Evolutionary conservation across 1,140 invertebrate genomes (phyloP).

Genomic region (Zophobas atratus): DNA sequence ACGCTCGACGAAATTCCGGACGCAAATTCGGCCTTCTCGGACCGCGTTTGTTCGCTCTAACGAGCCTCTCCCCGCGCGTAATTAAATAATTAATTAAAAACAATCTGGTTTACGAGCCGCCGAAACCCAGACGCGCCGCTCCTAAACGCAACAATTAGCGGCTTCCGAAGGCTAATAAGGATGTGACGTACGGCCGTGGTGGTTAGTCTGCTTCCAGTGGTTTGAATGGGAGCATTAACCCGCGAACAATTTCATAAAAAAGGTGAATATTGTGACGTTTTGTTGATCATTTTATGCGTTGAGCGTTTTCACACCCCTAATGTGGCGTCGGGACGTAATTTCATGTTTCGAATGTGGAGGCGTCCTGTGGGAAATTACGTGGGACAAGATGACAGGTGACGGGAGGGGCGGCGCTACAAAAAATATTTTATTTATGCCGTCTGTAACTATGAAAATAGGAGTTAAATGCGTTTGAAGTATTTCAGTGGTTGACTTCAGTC

Average conservation of each 20-base stretch:
- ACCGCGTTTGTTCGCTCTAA: neutral
- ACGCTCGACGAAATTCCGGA: neutral
- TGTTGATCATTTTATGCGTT: neutral
- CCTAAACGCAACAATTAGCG: slow-evolving; percentile 20
- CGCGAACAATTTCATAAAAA: neutral
- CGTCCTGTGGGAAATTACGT: too few relatives aligned
- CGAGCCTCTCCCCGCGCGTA: neutral
- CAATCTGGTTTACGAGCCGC: slow-evolving; percentile 13
- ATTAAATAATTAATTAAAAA: slow-evolving; percentile 2
- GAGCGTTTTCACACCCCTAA: neutral
- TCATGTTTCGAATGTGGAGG: too few relatives aligned
- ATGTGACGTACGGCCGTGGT: slow-evolving; percentile 23
- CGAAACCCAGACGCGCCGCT: neutral
- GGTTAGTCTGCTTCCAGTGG: slow-evolving; percentile 13
- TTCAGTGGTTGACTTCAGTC: too few relatives aligned
- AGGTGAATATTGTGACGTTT: neutral
- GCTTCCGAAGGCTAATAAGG: slow-evolving; percentile 13
- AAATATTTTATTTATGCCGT: neutral
- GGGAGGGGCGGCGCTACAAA: too few relatives aligned
- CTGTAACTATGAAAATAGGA: neutral
- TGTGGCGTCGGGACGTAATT: neutral
- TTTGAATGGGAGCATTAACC: slow-evolving; percentile 15
- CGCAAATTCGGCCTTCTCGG: too few relatives aligned
- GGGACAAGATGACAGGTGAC: too few relatives aligned
- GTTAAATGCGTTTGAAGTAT: neutral